Percentiles rank a stretch among this genome's conserved stretches.
Conservation (phyloP, 2,888 invertebrate genomes). For the Tipula lateralis region DNA sequence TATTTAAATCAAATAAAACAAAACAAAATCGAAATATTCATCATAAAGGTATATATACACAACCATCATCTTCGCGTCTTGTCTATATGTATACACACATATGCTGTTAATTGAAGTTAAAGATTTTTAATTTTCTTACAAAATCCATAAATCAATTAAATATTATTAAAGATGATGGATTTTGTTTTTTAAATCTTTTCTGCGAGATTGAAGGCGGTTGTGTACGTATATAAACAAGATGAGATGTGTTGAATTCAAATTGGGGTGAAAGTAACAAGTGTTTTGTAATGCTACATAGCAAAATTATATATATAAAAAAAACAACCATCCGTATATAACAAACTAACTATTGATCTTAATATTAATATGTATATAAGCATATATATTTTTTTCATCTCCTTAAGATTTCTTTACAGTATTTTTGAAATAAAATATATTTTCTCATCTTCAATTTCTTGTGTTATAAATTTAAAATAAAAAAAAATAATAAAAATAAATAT, state of each 20-base stretch:
- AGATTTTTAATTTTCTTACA: not conserved
- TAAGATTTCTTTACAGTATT: conserved; percentile 1
- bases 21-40: conserved; percentile 24
- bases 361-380: not conserved
- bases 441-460: conserved; percentile 24
- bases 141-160: conserved; percentile 15
- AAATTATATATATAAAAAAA: not conserved
- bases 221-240: not conserved
- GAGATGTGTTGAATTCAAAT: conserved; percentile 24
- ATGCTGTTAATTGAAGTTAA: conserved; percentile 11
- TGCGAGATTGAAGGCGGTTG: not conserved
- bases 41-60: not conserved
- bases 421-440: not conserved
- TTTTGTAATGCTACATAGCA: conserved; percentile 11
- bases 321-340: not conserved
- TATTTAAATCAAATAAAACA: conserved; percentile 19
- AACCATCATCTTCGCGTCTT: not conserved
- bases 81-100: not conserved
- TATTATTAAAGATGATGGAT: conserved; percentile 19
- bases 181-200: not conserved
- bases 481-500: not conserved
- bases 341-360: conserved; percentile 19
- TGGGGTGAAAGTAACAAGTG: conserved; percentile 24
- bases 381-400: not conserved
- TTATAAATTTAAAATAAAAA: not conserved